phyloP scores from a whole-genome alignment of 2,113 vertebrate genomes.

The Ictalurus furcatus region DNA sequence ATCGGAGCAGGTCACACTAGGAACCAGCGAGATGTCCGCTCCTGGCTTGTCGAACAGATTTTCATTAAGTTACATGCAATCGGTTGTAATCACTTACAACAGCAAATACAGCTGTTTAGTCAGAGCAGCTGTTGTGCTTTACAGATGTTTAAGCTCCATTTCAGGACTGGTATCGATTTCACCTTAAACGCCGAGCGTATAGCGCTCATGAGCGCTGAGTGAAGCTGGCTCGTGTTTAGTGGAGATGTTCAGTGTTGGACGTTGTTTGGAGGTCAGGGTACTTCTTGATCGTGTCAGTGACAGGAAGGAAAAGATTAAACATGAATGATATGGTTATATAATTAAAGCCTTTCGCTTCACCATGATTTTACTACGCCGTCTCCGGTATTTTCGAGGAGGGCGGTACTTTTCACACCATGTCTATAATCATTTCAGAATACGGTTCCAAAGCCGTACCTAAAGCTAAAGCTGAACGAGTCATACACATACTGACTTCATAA shows the following conservation, averaged over 20 bases:
- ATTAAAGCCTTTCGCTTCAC: not conserved
- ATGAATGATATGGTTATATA: not conserved
- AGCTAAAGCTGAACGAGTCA: not conserved
- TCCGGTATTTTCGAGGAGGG: not conserved
- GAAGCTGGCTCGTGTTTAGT: not conserved
- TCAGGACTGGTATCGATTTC: not conserved
- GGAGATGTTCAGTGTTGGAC: not conserved
- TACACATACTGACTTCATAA: not conserved
- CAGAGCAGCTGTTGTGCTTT: slow-evolving; percentile 25
- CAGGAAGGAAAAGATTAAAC: not conserved
- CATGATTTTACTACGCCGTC: not conserved
- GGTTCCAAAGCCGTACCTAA: not conserved
- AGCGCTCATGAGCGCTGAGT: not conserved
- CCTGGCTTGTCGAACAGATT: slow-evolving; percentile 38
- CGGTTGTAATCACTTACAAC: slow-evolving; percentile 33
- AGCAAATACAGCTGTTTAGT: slow-evolving; percentile 25
- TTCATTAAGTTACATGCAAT: slow-evolving; percentile 25
- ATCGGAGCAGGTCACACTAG: not conserved
- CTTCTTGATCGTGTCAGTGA: not conserved
- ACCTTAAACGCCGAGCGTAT: not conserved
- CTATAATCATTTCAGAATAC: not conserved
- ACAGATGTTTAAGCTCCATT: slow-evolving; percentile 1
- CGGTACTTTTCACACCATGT: not conserved
- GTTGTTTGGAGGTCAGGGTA: not conserved
- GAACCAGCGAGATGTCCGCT: slow-evolving; percentile 5